Evolutionary conservation across 2,113 vertebrate species (phyloP).

Genomic region (Hippocampus mohnikei): DNA sequence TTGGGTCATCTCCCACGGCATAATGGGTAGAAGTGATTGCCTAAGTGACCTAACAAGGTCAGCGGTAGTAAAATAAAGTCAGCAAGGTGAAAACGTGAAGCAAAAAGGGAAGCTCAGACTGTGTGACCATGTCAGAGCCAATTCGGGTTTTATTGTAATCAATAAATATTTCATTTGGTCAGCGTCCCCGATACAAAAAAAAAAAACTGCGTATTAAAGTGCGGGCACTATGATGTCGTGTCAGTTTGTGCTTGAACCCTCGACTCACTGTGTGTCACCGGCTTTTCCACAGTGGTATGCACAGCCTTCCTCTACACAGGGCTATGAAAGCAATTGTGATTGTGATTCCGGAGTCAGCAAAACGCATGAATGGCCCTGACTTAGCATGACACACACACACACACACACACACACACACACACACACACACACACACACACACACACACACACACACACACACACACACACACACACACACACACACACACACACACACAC

Average conservation of each 20-base stretch:
- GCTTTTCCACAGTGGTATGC: slow-evolving; percentile 64
- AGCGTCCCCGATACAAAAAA: slow-evolving; percentile 40
- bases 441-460: slow-evolving; percentile 28
- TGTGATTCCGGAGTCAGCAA: slow-evolving; percentile 72
- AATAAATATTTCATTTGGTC: slow-evolving; percentile 35
- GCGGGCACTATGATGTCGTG: slow-evolving; percentile 52
- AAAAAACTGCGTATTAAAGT: slow-evolving; percentile 26
- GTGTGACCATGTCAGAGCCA: slow-evolving; percentile 43
- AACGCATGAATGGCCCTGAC: slow-evolving; percentile 66
- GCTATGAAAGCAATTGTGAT: slow-evolving; percentile 74
- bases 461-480: neutral
- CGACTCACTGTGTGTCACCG: slow-evolving; percentile 50
- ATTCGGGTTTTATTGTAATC: slow-evolving; percentile 55
- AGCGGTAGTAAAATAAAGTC: slow-evolving; percentile 4
- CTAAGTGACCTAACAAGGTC: neutral
- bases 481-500: slow-evolving; percentile 1
- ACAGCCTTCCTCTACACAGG: slow-evolving; percentile 61
- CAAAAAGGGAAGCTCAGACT: slow-evolving; percentile 19
- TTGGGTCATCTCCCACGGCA: neutral
- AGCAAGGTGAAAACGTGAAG: neutral
- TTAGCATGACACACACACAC: slow-evolving; percentile 45
- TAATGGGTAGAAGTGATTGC: neutral
- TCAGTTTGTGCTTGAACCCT: slow-evolving; percentile 42
- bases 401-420: slow-evolving; percentile 28
- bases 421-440: slow-evolving; percentile 23